Conservation (phyloP, 2,888 invertebrate species). For the Lasioglossum vierecki region DNA sequence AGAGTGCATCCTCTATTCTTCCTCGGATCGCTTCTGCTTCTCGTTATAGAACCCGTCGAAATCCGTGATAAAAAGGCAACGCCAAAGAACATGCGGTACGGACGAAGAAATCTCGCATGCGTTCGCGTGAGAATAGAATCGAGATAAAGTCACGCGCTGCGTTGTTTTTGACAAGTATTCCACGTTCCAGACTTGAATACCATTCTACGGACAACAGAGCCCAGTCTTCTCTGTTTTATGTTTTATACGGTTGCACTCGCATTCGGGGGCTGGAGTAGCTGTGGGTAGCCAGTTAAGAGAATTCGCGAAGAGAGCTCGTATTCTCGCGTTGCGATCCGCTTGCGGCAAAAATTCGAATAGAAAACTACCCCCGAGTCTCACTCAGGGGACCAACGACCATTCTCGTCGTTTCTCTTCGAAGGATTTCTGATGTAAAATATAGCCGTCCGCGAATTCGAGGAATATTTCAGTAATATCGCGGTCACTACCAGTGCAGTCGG, state of each 20-base stretch:
- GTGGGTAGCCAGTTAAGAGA: slow-evolving; percentile 39
- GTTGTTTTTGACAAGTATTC: slow-evolving; percentile 58
- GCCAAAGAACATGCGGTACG: background rate
- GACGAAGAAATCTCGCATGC: background rate
- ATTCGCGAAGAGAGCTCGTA: slow-evolving; percentile 23
- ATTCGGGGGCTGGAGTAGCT: slow-evolving; percentile 12
- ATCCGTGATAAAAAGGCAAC: background rate
- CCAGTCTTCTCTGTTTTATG: slow-evolving; percentile 41
- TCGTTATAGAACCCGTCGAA: background rate
- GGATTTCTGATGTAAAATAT: slow-evolving; percentile 37
- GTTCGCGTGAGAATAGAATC: background rate
- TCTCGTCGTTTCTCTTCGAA: slow-evolving; percentile 13
- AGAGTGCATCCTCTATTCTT: background rate
- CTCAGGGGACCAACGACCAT: slow-evolving; percentile 8
- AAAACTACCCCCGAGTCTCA: background rate
- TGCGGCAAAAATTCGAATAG: slow-evolving; percentile 60
- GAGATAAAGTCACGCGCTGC: slow-evolving; percentile 10
- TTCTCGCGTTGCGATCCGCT: slow-evolving; percentile 4
- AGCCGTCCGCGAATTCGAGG: background rate
- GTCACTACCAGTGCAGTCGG: slow-evolving; percentile 15
- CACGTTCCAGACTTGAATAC: slow-evolving; percentile 14
- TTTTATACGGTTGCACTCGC: slow-evolving; percentile 31
- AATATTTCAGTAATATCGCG: slow-evolving; percentile 32
- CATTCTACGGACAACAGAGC: background rate
- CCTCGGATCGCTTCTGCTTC: background rate